Percentiles rank a stretch among this genome's conserved stretches.
phyloP scores from a whole-genome alignment of 2,888 invertebrate genomes.

The Melipona bicolor region DNA sequence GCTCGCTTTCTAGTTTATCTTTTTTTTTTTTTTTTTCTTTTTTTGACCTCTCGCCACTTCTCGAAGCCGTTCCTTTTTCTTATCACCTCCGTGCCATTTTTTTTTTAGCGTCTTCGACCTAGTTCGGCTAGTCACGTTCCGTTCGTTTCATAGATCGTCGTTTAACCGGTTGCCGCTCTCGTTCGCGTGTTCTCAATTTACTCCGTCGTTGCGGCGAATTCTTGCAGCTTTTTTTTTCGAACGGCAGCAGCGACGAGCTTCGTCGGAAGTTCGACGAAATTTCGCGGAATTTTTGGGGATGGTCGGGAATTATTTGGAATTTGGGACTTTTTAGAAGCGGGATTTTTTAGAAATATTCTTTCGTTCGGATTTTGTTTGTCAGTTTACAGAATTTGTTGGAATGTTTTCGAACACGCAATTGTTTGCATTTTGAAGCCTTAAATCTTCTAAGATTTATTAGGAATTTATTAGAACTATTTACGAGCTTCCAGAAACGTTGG shows the following conservation, averaged over 20 bases:
- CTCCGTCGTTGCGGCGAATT: neutral
- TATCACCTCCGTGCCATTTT: slow-evolving; percentile 36
- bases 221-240: neutral
- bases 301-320: too few relatives aligned
- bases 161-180: slow-evolving; percentile 1
- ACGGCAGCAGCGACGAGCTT: neutral
- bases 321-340: too few relatives aligned
- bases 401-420: too few relatives aligned
- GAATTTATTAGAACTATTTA: too few relatives aligned
- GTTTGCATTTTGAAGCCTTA: too few relatives aligned
- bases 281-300: neutral
- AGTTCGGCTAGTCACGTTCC: slow-evolving; percentile 18
- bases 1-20: slow-evolving; percentile 35
- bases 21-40: neutral
- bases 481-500: too few relatives aligned
- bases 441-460: too few relatives aligned
- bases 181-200: slow-evolving; percentile 5
- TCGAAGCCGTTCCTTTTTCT: slow-evolving; percentile 28
- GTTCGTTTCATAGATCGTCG: slow-evolving; percentile 30
- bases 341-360: too few relatives aligned
- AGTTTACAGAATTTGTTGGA: too few relatives aligned
- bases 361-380: too few relatives aligned
- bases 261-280: neutral
- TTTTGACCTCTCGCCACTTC: slow-evolving; percentile 40
- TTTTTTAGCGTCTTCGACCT: slow-evolving; percentile 12